phyloP scores from a whole-genome alignment of 1,140 invertebrate genomes.

The Drosophila azteca region DNA sequence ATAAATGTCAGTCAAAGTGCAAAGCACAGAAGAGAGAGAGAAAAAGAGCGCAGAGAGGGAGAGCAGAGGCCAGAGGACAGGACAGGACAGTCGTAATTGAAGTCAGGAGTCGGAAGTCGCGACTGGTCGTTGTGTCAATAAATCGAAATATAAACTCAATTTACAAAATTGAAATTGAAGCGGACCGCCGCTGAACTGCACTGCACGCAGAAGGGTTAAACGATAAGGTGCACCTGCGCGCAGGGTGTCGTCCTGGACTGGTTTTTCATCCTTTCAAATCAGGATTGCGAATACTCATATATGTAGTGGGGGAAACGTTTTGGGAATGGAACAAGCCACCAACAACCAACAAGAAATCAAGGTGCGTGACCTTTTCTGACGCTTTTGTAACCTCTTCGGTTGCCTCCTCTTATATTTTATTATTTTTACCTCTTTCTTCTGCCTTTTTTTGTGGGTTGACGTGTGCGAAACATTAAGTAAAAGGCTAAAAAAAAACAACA shows the following conservation, averaged over 20 bases:
- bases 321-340: slow-evolving; percentile 25
- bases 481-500: slow-evolving; percentile 34
- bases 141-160: slow-evolving; percentile 81
- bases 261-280: slow-evolving; percentile 44
- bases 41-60: neutral
- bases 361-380: slow-evolving; percentile 71
- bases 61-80: slow-evolving; percentile 18
- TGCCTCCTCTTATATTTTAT: slow-evolving; percentile 1
- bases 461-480: slow-evolving; percentile 77
- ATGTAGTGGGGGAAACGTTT: slow-evolving; percentile 28
- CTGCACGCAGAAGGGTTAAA: slow-evolving; percentile 61
- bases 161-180: slow-evolving; percentile 79
- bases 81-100: slow-evolving; percentile 42
- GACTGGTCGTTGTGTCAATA: slow-evolving; percentile 61
- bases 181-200: slow-evolving; percentile 9
- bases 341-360: slow-evolving; percentile 23
- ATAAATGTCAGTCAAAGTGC: slow-evolving; percentile 73
- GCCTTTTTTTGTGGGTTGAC: slow-evolving; percentile 54
- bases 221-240: slow-evolving; percentile 60
- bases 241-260: slow-evolving; percentile 25
- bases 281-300: neutral
- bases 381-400: slow-evolving; percentile 13
- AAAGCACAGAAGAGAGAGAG: slow-evolving; percentile 13
- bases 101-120: slow-evolving; percentile 31
- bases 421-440: slow-evolving; percentile 20